These are phyloP conservation scores for Spondyliosoma cantharus DNA, from an alignment of 2,797 vertebrate species.

Conservation along the genomic window DNA sequence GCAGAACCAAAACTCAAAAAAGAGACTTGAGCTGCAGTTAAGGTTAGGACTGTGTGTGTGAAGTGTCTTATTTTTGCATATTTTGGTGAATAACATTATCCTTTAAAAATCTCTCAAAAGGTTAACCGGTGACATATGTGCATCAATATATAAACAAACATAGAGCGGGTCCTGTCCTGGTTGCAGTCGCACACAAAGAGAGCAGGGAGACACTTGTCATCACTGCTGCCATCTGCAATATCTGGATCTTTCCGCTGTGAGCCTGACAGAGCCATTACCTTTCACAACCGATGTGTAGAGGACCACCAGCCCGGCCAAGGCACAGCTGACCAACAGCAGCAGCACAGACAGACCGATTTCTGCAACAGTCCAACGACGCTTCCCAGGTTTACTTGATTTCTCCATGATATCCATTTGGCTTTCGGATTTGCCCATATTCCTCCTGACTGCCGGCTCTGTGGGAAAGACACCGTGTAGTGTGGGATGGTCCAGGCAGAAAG, in stretches of 20 bases:
- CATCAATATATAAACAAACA: constrained; percentile 8
- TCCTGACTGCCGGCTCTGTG: constrained; percentile 76
- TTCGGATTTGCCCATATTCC: constrained; percentile 93
- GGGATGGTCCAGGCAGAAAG: constrained; percentile 68
- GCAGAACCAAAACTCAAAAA: too few species aligned
- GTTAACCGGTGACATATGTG: background rate
- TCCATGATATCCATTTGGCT: constrained; percentile 95
- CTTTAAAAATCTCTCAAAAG: constrained; percentile 7
- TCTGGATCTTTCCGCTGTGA: constrained; percentile 42
- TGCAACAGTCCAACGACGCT: constrained; percentile 85
- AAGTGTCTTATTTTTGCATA: background rate
- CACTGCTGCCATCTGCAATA: constrained; percentile 39
- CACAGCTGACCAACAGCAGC: constrained; percentile 89
- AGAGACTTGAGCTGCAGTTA: background rate
- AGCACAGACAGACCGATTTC: constrained; percentile 88
- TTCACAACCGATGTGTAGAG: constrained; percentile 88
- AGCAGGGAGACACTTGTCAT: constrained; percentile 32
- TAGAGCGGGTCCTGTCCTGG: constrained; percentile 9
- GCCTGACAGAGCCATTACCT: constrained; percentile 84
- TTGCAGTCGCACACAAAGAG: constrained; percentile 17
- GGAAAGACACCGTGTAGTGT: constrained; percentile 67
- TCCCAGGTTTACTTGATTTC: constrained; percentile 87
- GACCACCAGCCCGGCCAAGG: constrained; percentile 88
- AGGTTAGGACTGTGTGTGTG: background rate
- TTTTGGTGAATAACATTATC: constrained; percentile 2